A percentile compares a stretch with the other conserved stretches of the same genome.
phyloP scores from a whole-genome alignment of 35 echinoderm and acorn worm species.

The Apostichopus californicus region DNA sequence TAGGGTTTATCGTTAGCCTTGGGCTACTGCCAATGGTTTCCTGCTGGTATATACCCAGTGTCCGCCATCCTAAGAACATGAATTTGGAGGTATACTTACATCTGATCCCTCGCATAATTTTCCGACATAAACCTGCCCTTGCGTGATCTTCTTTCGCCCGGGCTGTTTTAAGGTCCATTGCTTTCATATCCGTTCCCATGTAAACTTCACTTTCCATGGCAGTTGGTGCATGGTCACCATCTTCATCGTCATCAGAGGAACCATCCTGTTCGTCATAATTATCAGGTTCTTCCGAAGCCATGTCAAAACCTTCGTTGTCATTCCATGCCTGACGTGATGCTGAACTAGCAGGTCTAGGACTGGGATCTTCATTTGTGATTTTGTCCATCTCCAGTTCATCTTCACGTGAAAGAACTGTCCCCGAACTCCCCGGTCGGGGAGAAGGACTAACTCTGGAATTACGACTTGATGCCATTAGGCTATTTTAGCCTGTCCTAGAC shows the following conservation, averaged over 20 bases:
- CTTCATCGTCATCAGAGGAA: conserved; percentile 43
- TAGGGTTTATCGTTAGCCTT: no score
- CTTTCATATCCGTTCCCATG: conserved; percentile 81
- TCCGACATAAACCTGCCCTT: conserved; percentile 78
- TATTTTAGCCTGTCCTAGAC: background rate
- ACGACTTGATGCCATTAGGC: conserved; percentile 52
- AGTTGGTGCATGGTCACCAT: conserved; percentile 76
- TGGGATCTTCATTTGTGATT: conserved; percentile 61
- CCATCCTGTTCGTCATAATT: conserved; percentile 67
- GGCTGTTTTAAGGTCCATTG: conserved; percentile 79
- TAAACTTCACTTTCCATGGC: conserved; percentile 99
- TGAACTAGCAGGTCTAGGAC: conserved; percentile 67
- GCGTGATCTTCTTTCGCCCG: conserved; percentile 76
- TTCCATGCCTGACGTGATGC: conserved; percentile 87
- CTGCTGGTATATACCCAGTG: background rate
- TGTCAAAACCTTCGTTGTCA: conserved; percentile 96
- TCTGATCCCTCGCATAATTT: conserved; percentile 77
- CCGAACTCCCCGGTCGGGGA: conserved; percentile 68
- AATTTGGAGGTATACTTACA: conserved; percentile 75
- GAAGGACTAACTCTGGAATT: conserved; percentile 53
- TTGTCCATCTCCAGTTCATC: conserved; percentile 83
- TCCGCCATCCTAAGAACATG: background rate
- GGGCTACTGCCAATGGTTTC: no score
- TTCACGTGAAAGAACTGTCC: conserved; percentile 53
- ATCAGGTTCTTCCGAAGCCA: conserved; percentile 79